These are phyloP conservation scores for pig (Sus scrofa) DNA, from an alignment of 2,113 vertebrate species.

Conservation along the genomic window T2T-Sscrofa CM000819.6:99488501-99489000, in stretches of 20 bases:
- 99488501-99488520: background rate
- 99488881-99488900: background rate
- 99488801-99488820: background rate
- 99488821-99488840: background rate
- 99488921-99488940: background rate
- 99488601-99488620: background rate
- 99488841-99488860: background rate
- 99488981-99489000: conserved; percentile 3
- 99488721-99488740: background rate
- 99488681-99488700: background rate
- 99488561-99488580: conserved; percentile 24
- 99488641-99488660: background rate
- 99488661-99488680: conserved; percentile 8
- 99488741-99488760: background rate
- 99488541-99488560: background rate
- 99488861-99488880: background rate
- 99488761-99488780: background rate
- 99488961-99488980: conserved; percentile 5
- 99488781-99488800: background rate
- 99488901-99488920: background rate
- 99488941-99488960: background rate
- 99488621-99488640: background rate
- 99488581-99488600: background rate
- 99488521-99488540: background rate
- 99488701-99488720: conserved; percentile 22